Evolutionary conservation across 2,888 invertebrate genomes (phyloP).

Genomic region (Callimorpha dominula): DNA sequence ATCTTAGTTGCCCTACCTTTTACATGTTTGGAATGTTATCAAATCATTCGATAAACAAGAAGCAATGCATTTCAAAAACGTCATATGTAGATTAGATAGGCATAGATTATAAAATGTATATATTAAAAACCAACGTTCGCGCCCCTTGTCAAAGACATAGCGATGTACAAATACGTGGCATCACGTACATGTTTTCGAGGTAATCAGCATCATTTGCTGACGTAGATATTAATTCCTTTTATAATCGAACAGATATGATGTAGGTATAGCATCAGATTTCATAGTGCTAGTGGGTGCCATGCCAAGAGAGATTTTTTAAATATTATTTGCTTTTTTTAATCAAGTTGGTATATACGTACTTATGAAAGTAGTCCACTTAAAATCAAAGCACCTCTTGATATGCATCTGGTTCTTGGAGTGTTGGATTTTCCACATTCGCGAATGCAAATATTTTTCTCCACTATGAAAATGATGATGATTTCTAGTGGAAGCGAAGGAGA

Average conservation of each 20-base stretch:
- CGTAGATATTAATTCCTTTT: background rate
- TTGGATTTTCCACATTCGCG: no score
- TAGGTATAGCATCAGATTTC: no score
- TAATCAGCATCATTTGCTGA: background rate
- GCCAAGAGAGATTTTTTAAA: background rate
- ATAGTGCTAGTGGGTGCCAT: no score
- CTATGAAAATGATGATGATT: no score
- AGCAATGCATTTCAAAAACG: background rate
- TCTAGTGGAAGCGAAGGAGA: no score
- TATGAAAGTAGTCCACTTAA: background rate
- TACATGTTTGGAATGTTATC: background rate
- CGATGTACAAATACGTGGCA: background rate
- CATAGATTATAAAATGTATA: no score
- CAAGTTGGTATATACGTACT: background rate
- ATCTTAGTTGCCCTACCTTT: background rate
- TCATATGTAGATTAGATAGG: conserved; percentile 1
- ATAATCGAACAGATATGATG: no score
- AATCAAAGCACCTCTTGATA: background rate
- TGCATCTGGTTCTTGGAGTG: no score
- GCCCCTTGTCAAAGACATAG: background rate
- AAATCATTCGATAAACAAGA: background rate
- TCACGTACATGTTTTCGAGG: background rate
- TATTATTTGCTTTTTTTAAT: background rate
- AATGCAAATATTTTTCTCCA: no score
- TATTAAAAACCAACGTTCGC: background rate